These are phyloP conservation scores for Tinea pellionella DNA, from an alignment of 2,888 invertebrate genomes.

Conservation along the genomic window DNA sequence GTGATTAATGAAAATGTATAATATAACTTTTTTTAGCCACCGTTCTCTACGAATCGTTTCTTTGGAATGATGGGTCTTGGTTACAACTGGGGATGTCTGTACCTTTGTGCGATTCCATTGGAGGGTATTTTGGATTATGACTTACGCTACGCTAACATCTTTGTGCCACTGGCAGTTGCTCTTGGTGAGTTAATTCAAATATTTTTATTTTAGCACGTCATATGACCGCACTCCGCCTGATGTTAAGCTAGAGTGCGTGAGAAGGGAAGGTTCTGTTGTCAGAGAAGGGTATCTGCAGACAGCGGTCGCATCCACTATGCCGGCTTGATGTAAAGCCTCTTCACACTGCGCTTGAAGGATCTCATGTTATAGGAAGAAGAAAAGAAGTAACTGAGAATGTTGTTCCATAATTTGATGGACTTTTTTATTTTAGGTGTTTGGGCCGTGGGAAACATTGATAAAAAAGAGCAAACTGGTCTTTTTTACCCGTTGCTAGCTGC, in stretches of 20 bases:
- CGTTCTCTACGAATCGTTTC: slow-evolving; percentile 83
- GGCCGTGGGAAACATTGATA: slow-evolving; percentile 91
- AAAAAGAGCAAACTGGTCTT: not conserved
- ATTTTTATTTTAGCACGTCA: too few species aligned
- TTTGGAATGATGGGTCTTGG: slow-evolving; percentile 81
- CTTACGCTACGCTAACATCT: slow-evolving; percentile 76
- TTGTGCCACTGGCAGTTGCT: slow-evolving; percentile 78
- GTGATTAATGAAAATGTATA: not conserved
- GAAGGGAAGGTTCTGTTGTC: too few species aligned
- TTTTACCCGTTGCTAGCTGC: slow-evolving; percentile 73
- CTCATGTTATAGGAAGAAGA: too few species aligned
- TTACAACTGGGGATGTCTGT: slow-evolving; percentile 83
- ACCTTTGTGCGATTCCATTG: slow-evolving; percentile 81
- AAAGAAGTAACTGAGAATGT: too few species aligned
- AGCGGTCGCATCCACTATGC: too few species aligned
- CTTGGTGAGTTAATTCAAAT: slow-evolving; percentile 68
- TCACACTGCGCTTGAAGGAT: too few species aligned
- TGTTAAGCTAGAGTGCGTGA: too few species aligned
- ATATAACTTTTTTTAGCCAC: slow-evolving; percentile 69
- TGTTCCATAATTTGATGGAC: too few species aligned
- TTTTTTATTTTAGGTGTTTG: slow-evolving; percentile 78
- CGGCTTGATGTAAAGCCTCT: too few species aligned
- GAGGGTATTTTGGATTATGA: slow-evolving; percentile 78
- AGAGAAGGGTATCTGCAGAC: too few species aligned
- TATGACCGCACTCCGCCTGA: too few species aligned